Base-by-base conservation (phyloP, 2,797 vertebrate genomes). In the Pseudochromis fuscus region DNA sequence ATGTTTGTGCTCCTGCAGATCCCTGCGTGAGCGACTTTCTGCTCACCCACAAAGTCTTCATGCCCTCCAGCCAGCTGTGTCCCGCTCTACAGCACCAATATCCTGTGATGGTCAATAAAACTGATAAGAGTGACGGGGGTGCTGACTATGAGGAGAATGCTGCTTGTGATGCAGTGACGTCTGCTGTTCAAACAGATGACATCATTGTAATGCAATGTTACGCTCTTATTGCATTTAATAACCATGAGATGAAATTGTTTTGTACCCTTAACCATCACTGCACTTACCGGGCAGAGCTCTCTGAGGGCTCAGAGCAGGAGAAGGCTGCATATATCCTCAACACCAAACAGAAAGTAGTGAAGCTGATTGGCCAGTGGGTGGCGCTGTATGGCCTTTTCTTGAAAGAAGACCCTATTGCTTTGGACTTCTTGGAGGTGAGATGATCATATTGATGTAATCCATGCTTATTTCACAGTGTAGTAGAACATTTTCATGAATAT, bases 1-100 rank as follows among this genome's bases (percentile, higher is more conserved):
- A 21, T 52, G 37, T 68, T 64, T 58, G 44, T 84, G 42, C 63
- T 18, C 76, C 82, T 53, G 2, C 94, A 99, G 98, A 96, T 77
- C 92, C 95, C 0, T 94, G 95, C 59, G 93, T 96, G 73, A 95
- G 90, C 1, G 97, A 99, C 88, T 99, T 99, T 73, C 94, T 99
- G 53, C 92, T 97, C 78, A 98, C 96, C 0, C 95, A 98, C 88
- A 95, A 93, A 13, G 91, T 98, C 69, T 98, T 98, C 95, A 97
- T 98, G 96, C 94, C 97, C 1, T 96, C 93, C 49, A 78, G 93
- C 9, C 96, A 96, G 87, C 94, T 99, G 79, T 98, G 96, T 71
- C 65, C 92, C 0, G 94, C 96, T 3, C 91, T 99, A 38, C 94
- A 95, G 65, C 95, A 97, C 79, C 96, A 98, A 95, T 99, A 99